phyloP scores from a whole-genome alignment of 2,888 invertebrate genomes.

The Dendrolimus houi region DNA sequence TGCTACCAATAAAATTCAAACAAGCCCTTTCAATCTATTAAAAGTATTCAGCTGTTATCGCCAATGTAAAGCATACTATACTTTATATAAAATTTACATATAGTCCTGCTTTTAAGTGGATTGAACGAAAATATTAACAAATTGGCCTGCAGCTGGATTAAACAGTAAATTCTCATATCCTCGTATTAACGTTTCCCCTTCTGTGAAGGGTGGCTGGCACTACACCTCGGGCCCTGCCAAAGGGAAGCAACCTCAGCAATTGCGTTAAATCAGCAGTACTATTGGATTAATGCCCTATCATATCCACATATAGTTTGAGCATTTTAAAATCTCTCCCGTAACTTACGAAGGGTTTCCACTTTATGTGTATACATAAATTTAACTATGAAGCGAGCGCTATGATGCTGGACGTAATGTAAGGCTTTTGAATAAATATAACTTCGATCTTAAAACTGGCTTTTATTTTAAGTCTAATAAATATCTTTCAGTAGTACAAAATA shows the following conservation, averaged over 20 bases:
- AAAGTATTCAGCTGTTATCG: constrained; percentile 1
- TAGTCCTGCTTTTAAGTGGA: constrained; percentile 62
- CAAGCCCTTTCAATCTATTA: too few relatives aligned
- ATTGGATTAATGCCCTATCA: constrained; percentile 63
- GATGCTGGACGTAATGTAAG: too few relatives aligned
- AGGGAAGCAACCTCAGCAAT: constrained; percentile 71
- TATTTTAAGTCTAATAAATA: too few relatives aligned
- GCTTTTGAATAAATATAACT: too few relatives aligned
- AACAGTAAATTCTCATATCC: constrained; percentile 76
- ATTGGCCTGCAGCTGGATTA: constrained; percentile 72
- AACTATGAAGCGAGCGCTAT: too few relatives aligned
- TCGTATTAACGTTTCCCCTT: constrained; percentile 70
- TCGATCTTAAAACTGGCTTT: too few relatives aligned
- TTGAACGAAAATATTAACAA: constrained; percentile 75
- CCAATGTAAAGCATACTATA: not conserved
- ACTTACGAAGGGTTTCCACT: too few relatives aligned
- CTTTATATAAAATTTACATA: constrained; percentile 36
- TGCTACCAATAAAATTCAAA: too few relatives aligned
- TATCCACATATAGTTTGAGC: constrained; percentile 19
- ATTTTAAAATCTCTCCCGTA: constrained; percentile 10
- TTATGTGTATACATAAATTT: too few relatives aligned
- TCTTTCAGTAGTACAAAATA: too few relatives aligned
- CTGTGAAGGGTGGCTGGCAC: constrained; percentile 58
- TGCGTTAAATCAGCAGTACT: constrained; percentile 68
- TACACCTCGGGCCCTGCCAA: constrained; percentile 24